phyloP scores from a whole-genome alignment of 2,888 invertebrate species.

The Eubasilissa splendida region DNA sequence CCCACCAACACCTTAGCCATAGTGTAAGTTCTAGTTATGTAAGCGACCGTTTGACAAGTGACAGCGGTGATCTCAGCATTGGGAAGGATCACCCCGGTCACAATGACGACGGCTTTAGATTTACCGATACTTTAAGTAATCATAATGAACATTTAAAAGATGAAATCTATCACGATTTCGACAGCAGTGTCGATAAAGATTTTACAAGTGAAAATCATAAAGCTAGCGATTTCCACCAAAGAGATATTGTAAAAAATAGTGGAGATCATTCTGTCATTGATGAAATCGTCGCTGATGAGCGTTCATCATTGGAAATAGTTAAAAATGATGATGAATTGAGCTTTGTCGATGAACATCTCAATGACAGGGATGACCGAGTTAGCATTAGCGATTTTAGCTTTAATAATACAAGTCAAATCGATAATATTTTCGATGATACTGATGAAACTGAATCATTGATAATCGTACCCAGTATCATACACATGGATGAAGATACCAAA shows the following conservation, averaged over 20 bases:
- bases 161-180: slow-evolving; percentile 11
- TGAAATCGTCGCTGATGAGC: slow-evolving; percentile 2
- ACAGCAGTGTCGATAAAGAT: slow-evolving; percentile 20
- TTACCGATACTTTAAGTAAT: not conserved
- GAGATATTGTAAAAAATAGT: slow-evolving; percentile 1
- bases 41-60: slow-evolving; percentile 7
- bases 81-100: slow-evolving; percentile 8
- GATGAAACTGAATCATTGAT: slow-evolving; percentile 48
- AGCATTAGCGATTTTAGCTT: slow-evolving; percentile 46
- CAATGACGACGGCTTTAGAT: not conserved
- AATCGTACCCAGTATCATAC: slow-evolving; percentile 50
- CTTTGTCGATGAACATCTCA: slow-evolving; percentile 2
- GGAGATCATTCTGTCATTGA: not conserved
- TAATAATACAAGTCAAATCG: slow-evolving; percentile 47
- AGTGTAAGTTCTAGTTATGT: slow-evolving; percentile 17
- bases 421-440: slow-evolving; percentile 53
- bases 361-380: slow-evolving; percentile 41
- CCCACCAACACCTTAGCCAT: slow-evolving; percentile 19
- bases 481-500: slow-evolving; percentile 41
- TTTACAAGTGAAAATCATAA: slow-evolving; percentile 16
- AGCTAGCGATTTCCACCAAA: slow-evolving; percentile 24
- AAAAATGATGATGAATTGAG: slow-evolving; percentile 7
- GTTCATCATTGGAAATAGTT: not conserved
- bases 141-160: slow-evolving; percentile 11
- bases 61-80: not conserved